Evolutionary conservation across 1,140 invertebrate species (phyloP).

Genomic region (Yoshiicerus persimilis): DNA sequence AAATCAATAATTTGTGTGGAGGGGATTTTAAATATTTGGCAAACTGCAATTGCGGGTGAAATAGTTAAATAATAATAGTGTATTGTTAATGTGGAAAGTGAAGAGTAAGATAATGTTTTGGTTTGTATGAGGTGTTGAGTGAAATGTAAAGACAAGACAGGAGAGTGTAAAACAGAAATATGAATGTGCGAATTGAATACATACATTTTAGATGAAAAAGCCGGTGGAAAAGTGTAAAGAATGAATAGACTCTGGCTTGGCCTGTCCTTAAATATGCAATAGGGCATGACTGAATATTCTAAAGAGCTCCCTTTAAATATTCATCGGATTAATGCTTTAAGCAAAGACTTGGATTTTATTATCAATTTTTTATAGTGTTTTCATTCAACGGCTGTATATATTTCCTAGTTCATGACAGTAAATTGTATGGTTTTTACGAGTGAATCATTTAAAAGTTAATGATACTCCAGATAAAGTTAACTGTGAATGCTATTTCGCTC

Average conservation of each 20-base stretch:
- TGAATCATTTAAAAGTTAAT: conserved; percentile 21
- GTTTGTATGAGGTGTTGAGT: background rate
- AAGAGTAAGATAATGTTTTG: background rate
- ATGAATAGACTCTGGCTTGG: background rate
- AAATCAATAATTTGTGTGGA: too few species aligned
- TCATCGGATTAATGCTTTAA: conserved; percentile 20
- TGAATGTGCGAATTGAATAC: background rate
- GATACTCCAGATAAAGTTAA: conserved; percentile 13
- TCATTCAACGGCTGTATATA: background rate
- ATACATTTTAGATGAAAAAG: conserved; percentile 1
- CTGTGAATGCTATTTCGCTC: background rate
- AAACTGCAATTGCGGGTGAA: too few species aligned
- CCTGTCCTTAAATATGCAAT: conserved; percentile 13
- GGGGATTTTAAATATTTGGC: too few species aligned
- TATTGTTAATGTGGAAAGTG: background rate
- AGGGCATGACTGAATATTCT: conserved; percentile 12
- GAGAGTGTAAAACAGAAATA: background rate
- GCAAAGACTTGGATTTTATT: conserved; percentile 20
- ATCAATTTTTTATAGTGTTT: conserved; percentile 19
- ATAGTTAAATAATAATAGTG: too few species aligned
- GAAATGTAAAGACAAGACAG: background rate
- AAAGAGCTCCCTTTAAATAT: conserved; percentile 8
- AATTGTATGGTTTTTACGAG: background rate
- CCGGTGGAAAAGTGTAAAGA: background rate
- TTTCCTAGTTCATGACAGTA: background rate